Conservation (phyloP, 2,797 vertebrate species). For the Eutrigla gurnardus region DNA sequence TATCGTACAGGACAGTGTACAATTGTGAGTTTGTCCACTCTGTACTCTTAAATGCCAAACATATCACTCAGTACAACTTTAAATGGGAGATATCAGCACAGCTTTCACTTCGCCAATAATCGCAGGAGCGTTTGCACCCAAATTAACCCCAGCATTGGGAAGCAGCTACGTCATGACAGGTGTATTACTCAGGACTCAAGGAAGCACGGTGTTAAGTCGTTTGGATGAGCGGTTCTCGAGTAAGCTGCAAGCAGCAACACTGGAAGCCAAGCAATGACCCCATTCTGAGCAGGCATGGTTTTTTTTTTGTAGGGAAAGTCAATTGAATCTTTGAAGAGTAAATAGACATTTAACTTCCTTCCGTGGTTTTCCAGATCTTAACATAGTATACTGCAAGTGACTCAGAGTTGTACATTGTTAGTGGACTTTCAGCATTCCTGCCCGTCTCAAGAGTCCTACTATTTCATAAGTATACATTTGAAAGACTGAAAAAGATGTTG, state of each 20-base stretch:
- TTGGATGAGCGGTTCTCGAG: neutral
- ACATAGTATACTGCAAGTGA: slow-evolving; percentile 8
- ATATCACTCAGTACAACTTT: neutral
- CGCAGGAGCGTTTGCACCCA: neutral
- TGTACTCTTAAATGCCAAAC: neutral
- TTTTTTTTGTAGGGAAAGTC: slow-evolving; percentile 24
- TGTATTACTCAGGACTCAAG: neutral
- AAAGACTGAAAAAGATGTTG: slow-evolving; percentile 10
- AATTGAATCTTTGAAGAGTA: slow-evolving; percentile 41
- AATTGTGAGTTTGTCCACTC: neutral
- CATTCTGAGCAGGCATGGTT: neutral
- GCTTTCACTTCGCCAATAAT: too few species aligned
- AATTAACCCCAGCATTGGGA: neutral
- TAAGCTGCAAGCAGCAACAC: neutral
- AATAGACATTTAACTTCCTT: slow-evolving; percentile 22
- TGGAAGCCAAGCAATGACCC: neutral
- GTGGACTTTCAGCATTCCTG: slow-evolving; percentile 16
- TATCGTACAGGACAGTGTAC: neutral
- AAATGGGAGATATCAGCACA: neutral
- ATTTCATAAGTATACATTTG: neutral
- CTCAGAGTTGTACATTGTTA: slow-evolving; percentile 13
- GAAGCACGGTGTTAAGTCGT: neutral
- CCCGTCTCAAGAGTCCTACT: neutral
- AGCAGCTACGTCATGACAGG: neutral
- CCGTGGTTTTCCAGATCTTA: slow-evolving; percentile 29